A percentile compares a stretch with the other conserved stretches of the same genome.
phyloP scores from a whole-genome alignment of 2,113 vertebrate species.

The Boleophthalmus pectinirostris region DNA sequence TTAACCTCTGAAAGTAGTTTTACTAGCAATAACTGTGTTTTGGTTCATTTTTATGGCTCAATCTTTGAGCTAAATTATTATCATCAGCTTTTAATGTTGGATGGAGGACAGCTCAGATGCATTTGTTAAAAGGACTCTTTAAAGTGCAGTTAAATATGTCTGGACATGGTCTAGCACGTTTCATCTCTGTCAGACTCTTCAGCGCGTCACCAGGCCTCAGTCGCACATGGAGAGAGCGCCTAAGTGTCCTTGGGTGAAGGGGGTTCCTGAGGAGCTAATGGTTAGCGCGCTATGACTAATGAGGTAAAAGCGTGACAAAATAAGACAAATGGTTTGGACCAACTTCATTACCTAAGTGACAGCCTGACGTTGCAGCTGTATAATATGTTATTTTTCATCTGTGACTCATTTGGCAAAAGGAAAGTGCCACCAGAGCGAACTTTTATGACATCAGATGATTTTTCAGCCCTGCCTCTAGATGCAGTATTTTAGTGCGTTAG shows the following conservation, averaged over 20 bases:
- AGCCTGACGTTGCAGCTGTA: slow-evolving; percentile 75
- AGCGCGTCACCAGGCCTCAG: slow-evolving; percentile 41
- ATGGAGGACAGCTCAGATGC: background rate
- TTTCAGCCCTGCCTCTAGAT: slow-evolving; percentile 51
- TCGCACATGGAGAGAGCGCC: slow-evolving; percentile 62
- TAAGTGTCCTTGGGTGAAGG: slow-evolving; percentile 80
- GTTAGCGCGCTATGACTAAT: slow-evolving; percentile 77
- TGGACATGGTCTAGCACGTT: slow-evolving; percentile 18
- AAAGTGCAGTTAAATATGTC: slow-evolving; percentile 19
- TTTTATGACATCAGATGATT: slow-evolving; percentile 65
- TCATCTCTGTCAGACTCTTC: slow-evolving; percentile 45
- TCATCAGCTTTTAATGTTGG: background rate
- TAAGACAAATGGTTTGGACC: slow-evolving; percentile 82
- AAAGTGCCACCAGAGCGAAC: slow-evolving; percentile 55
- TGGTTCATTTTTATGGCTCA: background rate
- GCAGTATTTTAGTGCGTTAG: background rate
- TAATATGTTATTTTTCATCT: slow-evolving; percentile 80
- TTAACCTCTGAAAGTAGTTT: background rate
- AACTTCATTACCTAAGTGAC: slow-evolving; percentile 82
- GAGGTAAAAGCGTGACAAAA: slow-evolving; percentile 80
- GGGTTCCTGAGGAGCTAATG: slow-evolving; percentile 75
- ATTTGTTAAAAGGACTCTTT: background rate
- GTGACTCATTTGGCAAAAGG: slow-evolving; percentile 71
- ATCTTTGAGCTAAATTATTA: background rate
- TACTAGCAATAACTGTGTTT: background rate